Percentiles rank a stretch among this genome's conserved stretches.
Conservation (phyloP, 2,113 vertebrate genomes). For the Fregetta grallaria region DNA sequence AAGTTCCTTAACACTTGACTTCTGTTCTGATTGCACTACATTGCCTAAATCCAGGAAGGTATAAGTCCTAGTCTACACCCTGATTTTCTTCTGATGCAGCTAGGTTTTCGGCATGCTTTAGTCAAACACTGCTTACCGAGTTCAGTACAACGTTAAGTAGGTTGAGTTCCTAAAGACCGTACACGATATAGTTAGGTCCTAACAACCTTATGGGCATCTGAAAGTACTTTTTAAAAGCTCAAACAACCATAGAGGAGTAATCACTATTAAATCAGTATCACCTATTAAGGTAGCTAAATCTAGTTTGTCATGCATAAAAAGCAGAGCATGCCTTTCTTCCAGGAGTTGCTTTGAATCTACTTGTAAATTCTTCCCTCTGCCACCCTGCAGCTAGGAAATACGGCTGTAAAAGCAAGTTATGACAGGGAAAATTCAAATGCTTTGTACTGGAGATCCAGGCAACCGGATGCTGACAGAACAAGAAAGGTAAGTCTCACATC, state of each 20-base stretch:
- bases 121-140: not conserved
- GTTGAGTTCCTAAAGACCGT: not conserved
- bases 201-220: not conserved
- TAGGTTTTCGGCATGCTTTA: not conserved
- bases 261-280: not conserved
- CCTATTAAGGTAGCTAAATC: not conserved
- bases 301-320: not conserved
- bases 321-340: not conserved
- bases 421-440: constrained; percentile 11
- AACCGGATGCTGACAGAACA: not conserved
- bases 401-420: constrained; percentile 48
- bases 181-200: not conserved
- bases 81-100: not conserved
- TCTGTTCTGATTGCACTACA: not conserved
- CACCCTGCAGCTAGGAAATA: constrained; percentile 25
- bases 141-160: not conserved
- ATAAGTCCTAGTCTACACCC: not conserved
- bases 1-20: not conserved
- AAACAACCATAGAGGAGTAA: not conserved
- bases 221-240: not conserved
- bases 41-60: not conserved
- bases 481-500: not conserved
- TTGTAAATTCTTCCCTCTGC: constrained; percentile 24
- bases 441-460: not conserved
- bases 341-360: not conserved